Percentiles rank a stretch among this genome's conserved stretches.
These are phyloP conservation scores for Gobio occitaniae DNA, from an alignment of 2,797 vertebrate species.

Conservation along the genomic window DNA sequence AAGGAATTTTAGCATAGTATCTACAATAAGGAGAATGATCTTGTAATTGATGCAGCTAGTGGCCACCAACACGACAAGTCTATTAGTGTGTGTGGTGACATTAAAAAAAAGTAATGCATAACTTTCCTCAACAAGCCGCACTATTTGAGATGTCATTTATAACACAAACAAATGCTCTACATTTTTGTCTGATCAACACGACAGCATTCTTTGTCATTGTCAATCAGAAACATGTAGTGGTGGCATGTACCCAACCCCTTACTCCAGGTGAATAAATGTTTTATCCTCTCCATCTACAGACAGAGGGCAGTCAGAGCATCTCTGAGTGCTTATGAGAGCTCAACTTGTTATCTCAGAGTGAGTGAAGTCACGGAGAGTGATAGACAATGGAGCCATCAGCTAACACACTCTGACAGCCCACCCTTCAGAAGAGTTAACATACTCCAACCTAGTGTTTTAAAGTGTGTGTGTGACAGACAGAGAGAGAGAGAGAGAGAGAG, in stretches of 20 bases:
- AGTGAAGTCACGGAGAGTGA: conserved; percentile 53
- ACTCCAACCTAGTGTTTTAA: conserved; percentile 51
- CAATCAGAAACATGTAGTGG: conserved; percentile 4
- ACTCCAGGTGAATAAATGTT: conserved; percentile 51
- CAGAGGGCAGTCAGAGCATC: conserved; percentile 53
- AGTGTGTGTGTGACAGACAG: conserved; percentile 12
- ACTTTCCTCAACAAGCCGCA: background rate
- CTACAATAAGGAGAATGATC: background rate
- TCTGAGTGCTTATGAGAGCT: conserved; percentile 49
- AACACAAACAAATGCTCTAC: background rate
- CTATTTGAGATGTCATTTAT: background rate
- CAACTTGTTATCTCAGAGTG: conserved; percentile 43
- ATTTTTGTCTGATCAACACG: conserved; percentile 5
- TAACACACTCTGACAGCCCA: conserved; percentile 56
- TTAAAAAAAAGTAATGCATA: background rate
- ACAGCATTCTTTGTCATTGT: conserved; percentile 7
- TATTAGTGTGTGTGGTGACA: background rate
- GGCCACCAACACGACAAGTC: background rate
- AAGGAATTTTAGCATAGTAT: background rate
- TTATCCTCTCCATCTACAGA: conserved; percentile 48
- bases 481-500: conserved; percentile 10
- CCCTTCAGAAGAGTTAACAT: conserved; percentile 52
- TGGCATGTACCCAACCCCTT: background rate
- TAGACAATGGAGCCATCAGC: conserved; percentile 52
- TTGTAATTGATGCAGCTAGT: background rate